phyloP scores from a whole-genome alignment of 2,888 invertebrate species.

The Brachynemurus nebulosus region DNA sequence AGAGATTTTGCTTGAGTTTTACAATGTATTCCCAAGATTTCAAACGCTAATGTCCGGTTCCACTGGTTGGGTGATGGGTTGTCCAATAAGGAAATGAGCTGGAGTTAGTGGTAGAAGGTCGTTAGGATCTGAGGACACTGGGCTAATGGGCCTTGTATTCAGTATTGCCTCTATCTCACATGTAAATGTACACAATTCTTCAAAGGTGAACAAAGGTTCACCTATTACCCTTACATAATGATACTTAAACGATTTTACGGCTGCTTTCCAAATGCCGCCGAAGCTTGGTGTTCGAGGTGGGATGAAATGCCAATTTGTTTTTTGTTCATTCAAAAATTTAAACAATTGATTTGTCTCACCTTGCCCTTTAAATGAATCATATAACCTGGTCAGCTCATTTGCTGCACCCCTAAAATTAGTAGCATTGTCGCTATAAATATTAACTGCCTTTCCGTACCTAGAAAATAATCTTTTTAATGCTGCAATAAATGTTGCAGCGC shows the following conservation, averaged over 20 bases:
- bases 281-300: constrained; percentile 22
- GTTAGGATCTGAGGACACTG: too few relatives aligned
- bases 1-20: too few relatives aligned
- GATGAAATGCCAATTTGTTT: constrained; percentile 21
- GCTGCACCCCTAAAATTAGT: constrained; percentile 22
- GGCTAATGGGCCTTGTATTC: too few relatives aligned
- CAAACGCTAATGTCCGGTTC: too few relatives aligned
- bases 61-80: too few relatives aligned
- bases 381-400: constrained; percentile 13
- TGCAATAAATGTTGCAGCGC: constrained; percentile 16
- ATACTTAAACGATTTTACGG: constrained; percentile 21
- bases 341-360: not conserved
- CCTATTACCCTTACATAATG: constrained; percentile 17
- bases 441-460: constrained; percentile 14
- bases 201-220: too few relatives aligned
- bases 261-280: constrained; percentile 24
- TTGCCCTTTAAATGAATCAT: constrained; percentile 3
- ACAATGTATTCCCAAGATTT: too few relatives aligned
- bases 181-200: too few relatives aligned
- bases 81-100: too few relatives aligned
- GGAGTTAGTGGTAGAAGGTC: too few relatives aligned
- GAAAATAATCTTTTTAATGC: constrained; percentile 17
- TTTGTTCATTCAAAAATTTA: too few relatives aligned
- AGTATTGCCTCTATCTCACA: too few relatives aligned
- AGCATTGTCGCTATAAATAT: constrained; percentile 18